Conservation (phyloP, 2,888 invertebrate genomes). For the Leptopilina syphax region DNA sequence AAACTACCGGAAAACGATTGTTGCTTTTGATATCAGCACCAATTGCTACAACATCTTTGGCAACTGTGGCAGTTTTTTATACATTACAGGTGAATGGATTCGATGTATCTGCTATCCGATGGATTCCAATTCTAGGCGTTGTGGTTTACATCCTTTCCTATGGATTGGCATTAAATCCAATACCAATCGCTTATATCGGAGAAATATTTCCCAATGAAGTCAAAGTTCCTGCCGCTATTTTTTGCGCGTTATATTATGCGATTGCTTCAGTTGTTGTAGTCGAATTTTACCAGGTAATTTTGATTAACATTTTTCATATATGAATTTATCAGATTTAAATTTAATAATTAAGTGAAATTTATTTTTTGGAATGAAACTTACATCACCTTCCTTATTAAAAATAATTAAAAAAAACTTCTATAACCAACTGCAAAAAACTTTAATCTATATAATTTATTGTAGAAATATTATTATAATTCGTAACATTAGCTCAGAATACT, state of each 20-base stretch:
- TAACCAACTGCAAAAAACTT: too few relatives aligned
- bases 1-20: constrained; percentile 67
- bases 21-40: constrained; percentile 68
- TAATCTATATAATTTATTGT: too few relatives aligned
- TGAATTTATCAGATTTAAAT: background rate
- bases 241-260: constrained; percentile 71
- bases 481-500: too few relatives aligned
- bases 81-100: constrained; percentile 60
- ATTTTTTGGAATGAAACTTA: too few relatives aligned
- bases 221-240: constrained; percentile 71
- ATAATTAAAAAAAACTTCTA: too few relatives aligned
- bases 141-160: constrained; percentile 69
- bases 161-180: constrained; percentile 72
- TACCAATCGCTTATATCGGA: constrained; percentile 72
- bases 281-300: constrained; percentile 71
- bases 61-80: constrained; percentile 68
- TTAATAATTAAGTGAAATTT: too few relatives aligned
- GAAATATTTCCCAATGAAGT: constrained; percentile 73
- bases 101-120: constrained; percentile 63
- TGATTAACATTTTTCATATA: background rate
- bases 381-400: too few relatives aligned
- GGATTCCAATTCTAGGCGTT: constrained; percentile 71
- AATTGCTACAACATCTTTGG: constrained; percentile 63
- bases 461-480: too few relatives aligned
- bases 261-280: constrained; percentile 66